Base-by-base conservation (phyloP, 2,797 vertebrate genomes). In the Lycodopsis pacificus region DNA sequence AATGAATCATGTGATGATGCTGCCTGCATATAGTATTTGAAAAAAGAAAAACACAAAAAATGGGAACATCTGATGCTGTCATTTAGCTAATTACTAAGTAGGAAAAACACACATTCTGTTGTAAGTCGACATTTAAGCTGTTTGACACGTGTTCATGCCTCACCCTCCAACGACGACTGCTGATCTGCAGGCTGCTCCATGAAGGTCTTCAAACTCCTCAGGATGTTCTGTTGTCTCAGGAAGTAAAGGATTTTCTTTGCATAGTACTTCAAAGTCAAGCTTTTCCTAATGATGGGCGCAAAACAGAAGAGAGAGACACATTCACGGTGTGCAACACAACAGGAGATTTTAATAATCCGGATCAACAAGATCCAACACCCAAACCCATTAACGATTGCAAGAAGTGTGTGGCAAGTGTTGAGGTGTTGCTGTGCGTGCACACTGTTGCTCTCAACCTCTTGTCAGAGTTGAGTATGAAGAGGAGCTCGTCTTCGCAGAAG, bases 161-260 rank as follows among this genome's bases (percentile, higher is more conserved):
- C 80, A 97, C 98, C 98, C 94, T 97, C 97, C 40, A 99, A 87
- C 25, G 98, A 96, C 0, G 95, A 96, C 84, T 99, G 97, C 4
- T 91, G 94, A 14, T 96, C 97, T 3, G 93, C 89, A 1, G 97
- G 96, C 65, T 95, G 94, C 77, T 96, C 96, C 81, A 99, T 94
- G 59, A 99, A 99, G 3, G 84, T 92, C 93, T 98, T 99, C 82
- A 99, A 93, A 79, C 95, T 97, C 86, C 96, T 96, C 65, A 99
- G 77, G 54, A 99, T 98, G 56, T 98, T 97, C 94, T 99, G 97
- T 53, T 99, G 98, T 42, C 97, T 96, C 70, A 99, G 95, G 92
- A 98, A 99, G 93, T 98, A 99, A 17, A 99, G 96, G 81, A 99
- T 99, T 95, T 99, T 99, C 95, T 98, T 99, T 89, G 98, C 97